Evolutionary conservation across 2,113 vertebrate genomes (phyloP).

Genomic region (Solea solea): DNA sequence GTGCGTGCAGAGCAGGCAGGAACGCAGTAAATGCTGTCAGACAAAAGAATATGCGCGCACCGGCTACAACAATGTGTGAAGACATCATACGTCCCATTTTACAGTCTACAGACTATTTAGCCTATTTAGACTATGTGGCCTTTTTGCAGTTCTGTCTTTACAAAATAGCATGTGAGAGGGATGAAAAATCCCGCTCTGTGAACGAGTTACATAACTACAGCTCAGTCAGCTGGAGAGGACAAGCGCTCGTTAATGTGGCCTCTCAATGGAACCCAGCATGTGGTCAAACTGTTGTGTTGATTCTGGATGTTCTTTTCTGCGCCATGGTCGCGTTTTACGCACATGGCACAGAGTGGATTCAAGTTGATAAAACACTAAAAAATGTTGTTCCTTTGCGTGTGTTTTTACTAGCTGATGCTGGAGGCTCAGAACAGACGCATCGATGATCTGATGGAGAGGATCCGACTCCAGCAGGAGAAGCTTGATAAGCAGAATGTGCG

Average conservation of each 20-base stretch:
- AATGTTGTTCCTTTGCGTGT: background rate
- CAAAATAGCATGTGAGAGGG: conserved; percentile 15
- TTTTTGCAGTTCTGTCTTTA: background rate
- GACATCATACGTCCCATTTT: conserved; percentile 27
- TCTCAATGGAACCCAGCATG: background rate
- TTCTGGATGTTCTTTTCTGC: background rate
- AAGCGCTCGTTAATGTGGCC: conserved; percentile 3
- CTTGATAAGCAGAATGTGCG: conserved; percentile 92
- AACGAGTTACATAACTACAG: conserved; percentile 46
- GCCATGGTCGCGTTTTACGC: conserved; percentile 1
- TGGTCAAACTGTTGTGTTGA: background rate
- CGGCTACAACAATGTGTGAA: conserved; percentile 23
- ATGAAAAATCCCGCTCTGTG: conserved; percentile 32
- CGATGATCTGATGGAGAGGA: conserved; percentile 87
- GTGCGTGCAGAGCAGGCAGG: conserved; percentile 69
- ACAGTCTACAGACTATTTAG: background rate
- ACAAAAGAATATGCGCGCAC: conserved; percentile 37
- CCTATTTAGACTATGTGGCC: background rate
- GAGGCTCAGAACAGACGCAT: conserved; percentile 88
- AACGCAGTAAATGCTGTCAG: conserved; percentile 9
- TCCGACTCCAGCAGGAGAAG: conserved; percentile 91
- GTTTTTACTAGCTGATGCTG: conserved; percentile 82
- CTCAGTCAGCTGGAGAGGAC: background rate
- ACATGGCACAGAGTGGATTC: background rate
- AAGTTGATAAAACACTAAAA: background rate